Base-by-base conservation (phyloP, 1,140 invertebrate genomes). In the Neodiprion pinetum region DNA sequence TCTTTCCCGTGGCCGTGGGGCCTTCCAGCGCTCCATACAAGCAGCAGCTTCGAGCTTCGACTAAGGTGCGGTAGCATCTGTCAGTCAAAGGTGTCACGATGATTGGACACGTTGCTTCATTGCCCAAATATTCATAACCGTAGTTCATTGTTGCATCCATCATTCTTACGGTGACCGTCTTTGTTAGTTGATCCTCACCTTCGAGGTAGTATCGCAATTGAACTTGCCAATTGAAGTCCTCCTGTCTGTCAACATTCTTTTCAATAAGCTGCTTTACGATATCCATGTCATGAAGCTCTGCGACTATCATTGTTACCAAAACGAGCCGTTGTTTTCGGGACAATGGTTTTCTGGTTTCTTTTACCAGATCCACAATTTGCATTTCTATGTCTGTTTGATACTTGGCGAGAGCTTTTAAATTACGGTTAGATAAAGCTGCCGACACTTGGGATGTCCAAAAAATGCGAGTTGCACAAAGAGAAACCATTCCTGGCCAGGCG, bases 81-180 rank as follows among this genome's bases (percentile, higher is more conserved):
- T 98, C 96, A 12, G 96, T 98, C 7, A 98, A 88, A 1, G 96
- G 95, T 5, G 96, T 98, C 72, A 96, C 96, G 72, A 96, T 94
- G 11, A 97, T 88, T 67, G 94, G 86, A 69, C 91, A 90, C 4
- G 92, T 91, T 80, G 96, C 94, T 2, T 94, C 95, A 79, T 95
- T 95, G 10, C 95, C 95, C 4, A 96, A 87, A 84, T 96, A 98
- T 87, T 98, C 96, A 83, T 96, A 97, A 8, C 91, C 92, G 76
- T 82, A 92, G 86, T 89, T 95, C 93, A 90, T 96, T 94, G 28
- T 92, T 86, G 84, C 96, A 95, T 88, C 94, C 91, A 68, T 96
- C 93, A 89, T 96, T 48, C 91, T 92, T 7, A 97, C 93, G 72
- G 91, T 82, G 28, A 94, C 92, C n/a, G n/a, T 12, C 53, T 61